These are phyloP conservation scores for Drosophila rufa DNA, from an alignment of 1,140 invertebrate genomes.

Conservation along the genomic window DNA sequence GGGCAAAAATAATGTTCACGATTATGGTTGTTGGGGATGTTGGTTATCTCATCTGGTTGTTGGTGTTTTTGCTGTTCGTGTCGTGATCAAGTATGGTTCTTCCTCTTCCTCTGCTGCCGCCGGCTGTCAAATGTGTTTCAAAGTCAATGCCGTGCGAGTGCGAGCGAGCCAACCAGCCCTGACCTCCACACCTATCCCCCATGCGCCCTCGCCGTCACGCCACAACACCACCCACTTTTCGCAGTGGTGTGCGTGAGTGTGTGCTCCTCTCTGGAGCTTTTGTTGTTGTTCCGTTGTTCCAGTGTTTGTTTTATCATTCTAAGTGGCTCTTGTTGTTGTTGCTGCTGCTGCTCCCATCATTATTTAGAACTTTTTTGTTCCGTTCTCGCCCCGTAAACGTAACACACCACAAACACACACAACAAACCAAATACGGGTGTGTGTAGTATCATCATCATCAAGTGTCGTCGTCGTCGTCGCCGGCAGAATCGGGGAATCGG, in stretches of 20 bases:
- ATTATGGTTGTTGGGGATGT: slow-evolving; percentile 18
- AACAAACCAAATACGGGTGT: slow-evolving; percentile 40
- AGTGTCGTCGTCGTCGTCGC: slow-evolving; percentile 36
- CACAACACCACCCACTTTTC: slow-evolving; percentile 37
- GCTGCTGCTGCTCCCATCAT: slow-evolving; percentile 70
- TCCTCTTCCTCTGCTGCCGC: slow-evolving; percentile 12
- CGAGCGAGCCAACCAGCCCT: slow-evolving; percentile 41
- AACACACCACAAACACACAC: slow-evolving; percentile 57
- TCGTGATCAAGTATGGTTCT: slow-evolving; percentile 44
- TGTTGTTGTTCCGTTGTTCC: slow-evolving; percentile 31
- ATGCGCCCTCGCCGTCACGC: background rate
- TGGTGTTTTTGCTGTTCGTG: slow-evolving; percentile 24
- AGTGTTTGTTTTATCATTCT: slow-evolving; percentile 72
- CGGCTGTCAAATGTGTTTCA: slow-evolving; percentile 76
- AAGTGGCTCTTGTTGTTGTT: slow-evolving; percentile 57
- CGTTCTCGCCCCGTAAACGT: slow-evolving; percentile 52
- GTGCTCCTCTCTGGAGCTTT: slow-evolving; percentile 16
- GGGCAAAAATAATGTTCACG: slow-evolving; percentile 2
- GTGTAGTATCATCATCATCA: slow-evolving; percentile 69
- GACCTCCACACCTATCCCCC: slow-evolving; percentile 5
- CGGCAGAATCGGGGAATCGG: slow-evolving; percentile 52
- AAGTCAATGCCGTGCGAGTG: slow-evolving; percentile 67
- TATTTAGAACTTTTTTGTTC: slow-evolving; percentile 74
- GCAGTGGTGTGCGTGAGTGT: slow-evolving; percentile 36
- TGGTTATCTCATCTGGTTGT: slow-evolving; percentile 19